Percentiles rank a stretch among this genome's conserved stretches.
Evolutionary conservation across 2,113 vertebrate genomes (phyloP).

Genomic region (Ophiodon elongatus): DNA sequence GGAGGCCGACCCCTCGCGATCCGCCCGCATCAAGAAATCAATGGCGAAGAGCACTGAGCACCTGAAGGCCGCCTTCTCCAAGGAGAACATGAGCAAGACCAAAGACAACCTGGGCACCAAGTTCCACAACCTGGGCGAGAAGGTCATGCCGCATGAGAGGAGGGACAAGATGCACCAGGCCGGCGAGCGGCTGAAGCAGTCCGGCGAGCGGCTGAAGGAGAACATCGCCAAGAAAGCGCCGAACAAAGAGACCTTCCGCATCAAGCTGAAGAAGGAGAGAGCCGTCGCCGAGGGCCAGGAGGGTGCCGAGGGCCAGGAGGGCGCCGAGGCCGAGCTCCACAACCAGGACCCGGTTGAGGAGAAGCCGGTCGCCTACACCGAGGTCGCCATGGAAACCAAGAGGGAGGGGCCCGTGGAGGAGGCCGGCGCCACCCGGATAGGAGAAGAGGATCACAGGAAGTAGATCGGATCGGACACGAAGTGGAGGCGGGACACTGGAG

Average conservation of each 20-base stretch:
- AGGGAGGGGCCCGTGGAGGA: conserved; percentile 83
- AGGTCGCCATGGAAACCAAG: conserved; percentile 88
- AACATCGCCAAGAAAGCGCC: conserved; percentile 92
- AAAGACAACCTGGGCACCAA: conserved; percentile 92
- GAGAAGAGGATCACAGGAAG: conserved; percentile 81
- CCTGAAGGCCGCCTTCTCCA: conserved; percentile 96
- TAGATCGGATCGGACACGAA: conserved; percentile 63
- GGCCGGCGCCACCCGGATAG: conserved; percentile 72
- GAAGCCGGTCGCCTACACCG: conserved; percentile 83
- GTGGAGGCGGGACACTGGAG: conserved; percentile 6
- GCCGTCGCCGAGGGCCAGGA: conserved; percentile 88
- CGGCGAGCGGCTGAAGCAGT: conserved; percentile 91
- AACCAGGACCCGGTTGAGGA: conserved; percentile 67
- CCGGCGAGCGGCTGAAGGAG: conserved; percentile 91
- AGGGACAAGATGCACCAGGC: conserved; percentile 94
- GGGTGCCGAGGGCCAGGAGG: conserved; percentile 79
- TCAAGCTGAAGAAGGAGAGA: conserved; percentile 90
- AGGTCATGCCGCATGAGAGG: conserved; percentile 93
- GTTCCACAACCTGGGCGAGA: conserved; percentile 92
- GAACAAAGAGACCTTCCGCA: conserved; percentile 90
- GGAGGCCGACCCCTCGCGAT: conserved; percentile 85
- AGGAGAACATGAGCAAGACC: conserved; percentile 94
- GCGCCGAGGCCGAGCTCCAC: conserved; percentile 57
- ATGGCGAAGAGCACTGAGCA: conserved; percentile 91
- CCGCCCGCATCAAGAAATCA: conserved; percentile 90